These are phyloP conservation scores for Idaea aversata DNA, from an alignment of 2,888 invertebrate species.

Conservation along the genomic window DNA sequence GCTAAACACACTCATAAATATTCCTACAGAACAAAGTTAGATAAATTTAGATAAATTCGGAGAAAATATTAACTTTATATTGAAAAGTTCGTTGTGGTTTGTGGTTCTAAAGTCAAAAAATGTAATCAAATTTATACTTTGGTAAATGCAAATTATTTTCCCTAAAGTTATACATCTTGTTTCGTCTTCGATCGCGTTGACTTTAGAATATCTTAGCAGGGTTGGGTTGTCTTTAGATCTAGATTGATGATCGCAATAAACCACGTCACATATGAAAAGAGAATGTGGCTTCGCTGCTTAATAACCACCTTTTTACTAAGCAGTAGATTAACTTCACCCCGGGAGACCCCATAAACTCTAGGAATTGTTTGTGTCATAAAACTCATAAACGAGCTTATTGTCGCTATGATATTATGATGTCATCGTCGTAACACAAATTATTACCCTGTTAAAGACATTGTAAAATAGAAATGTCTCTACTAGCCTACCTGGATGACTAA, in stretches of 20 bases:
- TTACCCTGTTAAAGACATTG: constrained; percentile 22
- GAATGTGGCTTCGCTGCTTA: neutral
- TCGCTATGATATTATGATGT: constrained; percentile 34
- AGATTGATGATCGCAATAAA: neutral
- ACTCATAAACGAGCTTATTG: constrained; percentile 46
- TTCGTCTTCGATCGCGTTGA: neutral
- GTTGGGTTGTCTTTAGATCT: neutral
- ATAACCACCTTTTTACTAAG: constrained; percentile 3
- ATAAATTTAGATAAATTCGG: neutral
- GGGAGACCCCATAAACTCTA: constrained; percentile 7
- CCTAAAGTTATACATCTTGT: neutral
- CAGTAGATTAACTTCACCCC: constrained; percentile 14
- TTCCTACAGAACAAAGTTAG: neutral
- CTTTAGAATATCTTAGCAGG: neutral
- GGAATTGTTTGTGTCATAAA: constrained; percentile 32
- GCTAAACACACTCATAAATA: neutral
- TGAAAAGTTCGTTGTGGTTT: neutral
- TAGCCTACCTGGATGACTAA: neutral
- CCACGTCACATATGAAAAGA: neutral
- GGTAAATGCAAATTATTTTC: no score
- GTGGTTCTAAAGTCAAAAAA: neutral
- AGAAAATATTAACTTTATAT: neutral
- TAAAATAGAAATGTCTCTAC: constrained; percentile 6
- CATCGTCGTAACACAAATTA: constrained; percentile 44
- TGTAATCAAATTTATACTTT: neutral